Percentiles rank a stretch among this genome's conserved stretches.
These are phyloP conservation scores for Orchesellides sinensis DNA, from an alignment of 2,888 invertebrate genomes.

Conservation along the genomic window DNA sequence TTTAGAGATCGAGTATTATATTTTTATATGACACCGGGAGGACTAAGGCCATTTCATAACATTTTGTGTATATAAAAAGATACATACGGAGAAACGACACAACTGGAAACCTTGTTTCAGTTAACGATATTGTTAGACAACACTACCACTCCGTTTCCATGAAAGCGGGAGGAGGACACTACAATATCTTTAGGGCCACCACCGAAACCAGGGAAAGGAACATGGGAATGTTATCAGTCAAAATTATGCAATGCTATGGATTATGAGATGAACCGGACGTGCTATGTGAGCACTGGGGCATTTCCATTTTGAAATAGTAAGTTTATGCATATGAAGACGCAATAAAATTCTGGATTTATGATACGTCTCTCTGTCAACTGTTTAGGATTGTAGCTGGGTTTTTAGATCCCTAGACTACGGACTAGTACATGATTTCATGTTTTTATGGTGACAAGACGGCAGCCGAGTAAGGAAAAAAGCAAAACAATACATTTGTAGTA, in stretches of 20 bases:
- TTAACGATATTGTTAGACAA: not conserved
- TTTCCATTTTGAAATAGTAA: conserved; percentile 42
- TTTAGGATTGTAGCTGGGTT: not conserved
- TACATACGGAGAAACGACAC: not conserved
- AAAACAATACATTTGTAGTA: too few species aligned
- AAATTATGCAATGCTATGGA: conserved; percentile 63
- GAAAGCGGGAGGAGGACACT: conserved; percentile 29
- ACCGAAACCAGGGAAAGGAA: conserved; percentile 2
- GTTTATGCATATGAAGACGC: conserved; percentile 51
- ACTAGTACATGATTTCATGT: too few species aligned
- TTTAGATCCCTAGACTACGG: too few species aligned
- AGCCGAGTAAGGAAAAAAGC: too few species aligned
- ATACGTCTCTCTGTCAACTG: conserved; percentile 21
- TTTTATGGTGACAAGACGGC: too few species aligned
- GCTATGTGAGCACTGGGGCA: conserved; percentile 54
- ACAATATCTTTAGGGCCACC: too few species aligned
- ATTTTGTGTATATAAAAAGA: conserved; percentile 1
- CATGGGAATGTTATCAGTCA: conserved; percentile 33
- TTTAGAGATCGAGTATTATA: not conserved
- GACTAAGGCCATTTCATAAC: not conserved
- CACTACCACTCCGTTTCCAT: conserved; percentile 37
- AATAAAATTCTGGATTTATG: conserved; percentile 61
- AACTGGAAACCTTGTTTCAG: conserved; percentile 36
- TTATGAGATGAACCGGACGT: conserved; percentile 66
- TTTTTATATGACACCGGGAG: conserved; percentile 17